A percentile compares a stretch with the other conserved stretches of the same genome.
phyloP scores from a whole-genome alignment of 2,113 vertebrate genomes.

The Gobiocypris rarus region DNA sequence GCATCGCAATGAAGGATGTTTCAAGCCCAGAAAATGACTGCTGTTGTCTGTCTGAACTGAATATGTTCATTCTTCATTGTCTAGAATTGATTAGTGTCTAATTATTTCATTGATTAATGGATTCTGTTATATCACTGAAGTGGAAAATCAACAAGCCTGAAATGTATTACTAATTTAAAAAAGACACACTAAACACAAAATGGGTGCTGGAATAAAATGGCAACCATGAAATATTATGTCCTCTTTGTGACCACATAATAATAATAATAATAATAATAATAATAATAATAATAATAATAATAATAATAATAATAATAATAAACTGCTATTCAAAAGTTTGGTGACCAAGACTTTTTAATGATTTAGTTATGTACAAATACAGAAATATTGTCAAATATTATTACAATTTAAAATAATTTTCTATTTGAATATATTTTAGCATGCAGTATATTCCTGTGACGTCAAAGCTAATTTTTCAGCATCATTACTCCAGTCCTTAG shows the following conservation, averaged over 20 bases:
- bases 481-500: too few relatives aligned
- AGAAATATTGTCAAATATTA: not conserved
- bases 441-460: not conserved
- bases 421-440: not conserved
- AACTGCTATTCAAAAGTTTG: too few relatives aligned
- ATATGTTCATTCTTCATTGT: not conserved
- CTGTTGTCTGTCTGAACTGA: not conserved
- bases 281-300: too few relatives aligned
- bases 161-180: not conserved
- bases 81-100: not conserved
- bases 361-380: not conserved
- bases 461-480: not conserved
- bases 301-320: too few relatives aligned
- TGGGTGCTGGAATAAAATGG: not conserved
- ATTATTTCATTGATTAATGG: conserved; percentile 3
- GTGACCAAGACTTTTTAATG: too few relatives aligned
- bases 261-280: too few relatives aligned
- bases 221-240: not conserved
- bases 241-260: too few relatives aligned
- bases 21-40: not conserved
- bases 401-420: not conserved
- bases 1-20: conserved; percentile 12
- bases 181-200: not conserved
- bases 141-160: not conserved
- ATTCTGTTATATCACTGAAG: not conserved